These are phyloP conservation scores for Bellardia pandia DNA, from an alignment of 2,888 invertebrate genomes.

Conservation along the genomic window DNA sequence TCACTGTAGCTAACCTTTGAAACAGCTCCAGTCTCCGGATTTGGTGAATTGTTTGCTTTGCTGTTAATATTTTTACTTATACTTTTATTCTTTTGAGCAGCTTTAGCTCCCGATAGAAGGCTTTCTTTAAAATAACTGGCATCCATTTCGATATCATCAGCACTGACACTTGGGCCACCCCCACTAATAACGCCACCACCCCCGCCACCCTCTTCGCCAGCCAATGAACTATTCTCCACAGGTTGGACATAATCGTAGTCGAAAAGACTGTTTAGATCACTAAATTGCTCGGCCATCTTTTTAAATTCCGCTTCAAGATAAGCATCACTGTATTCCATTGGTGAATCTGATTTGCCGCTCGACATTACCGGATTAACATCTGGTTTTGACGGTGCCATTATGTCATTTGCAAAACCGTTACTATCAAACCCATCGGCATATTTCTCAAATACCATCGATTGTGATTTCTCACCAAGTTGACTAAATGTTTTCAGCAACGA, in stretches of 20 bases:
- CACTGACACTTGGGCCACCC: slow-evolving; percentile 62
- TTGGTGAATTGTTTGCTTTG: slow-evolving; percentile 75
- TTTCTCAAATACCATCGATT: slow-evolving; percentile 79
- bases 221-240: slow-evolving; percentile 58
- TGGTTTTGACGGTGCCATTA: slow-evolving; percentile 55
- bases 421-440: slow-evolving; percentile 82
- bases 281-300: slow-evolving; percentile 69
- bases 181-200: slow-evolving; percentile 74
- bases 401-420: slow-evolving; percentile 81
- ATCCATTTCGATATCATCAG: slow-evolving; percentile 75
- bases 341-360: slow-evolving; percentile 75
- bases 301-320: slow-evolving; percentile 68
- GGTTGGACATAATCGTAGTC: slow-evolving; percentile 67
- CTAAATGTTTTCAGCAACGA: slow-evolving; percentile 39
- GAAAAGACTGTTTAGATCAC: slow-evolving; percentile 61
- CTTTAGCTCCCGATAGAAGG: slow-evolving; percentile 76
- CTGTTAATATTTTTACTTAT: slow-evolving; percentile 70
- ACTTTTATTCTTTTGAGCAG: slow-evolving; percentile 73
- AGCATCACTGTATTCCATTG: slow-evolving; percentile 68
- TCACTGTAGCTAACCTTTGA: slow-evolving; percentile 78
- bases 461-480: slow-evolving; percentile 77
- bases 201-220: slow-evolving; percentile 76
- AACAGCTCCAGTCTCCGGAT: slow-evolving; percentile 81
- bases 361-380: slow-evolving; percentile 45
- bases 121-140: slow-evolving; percentile 78